Conservation (phyloP, 2,797 vertebrate genomes). For the Loris lydekkerianus region DNA sequence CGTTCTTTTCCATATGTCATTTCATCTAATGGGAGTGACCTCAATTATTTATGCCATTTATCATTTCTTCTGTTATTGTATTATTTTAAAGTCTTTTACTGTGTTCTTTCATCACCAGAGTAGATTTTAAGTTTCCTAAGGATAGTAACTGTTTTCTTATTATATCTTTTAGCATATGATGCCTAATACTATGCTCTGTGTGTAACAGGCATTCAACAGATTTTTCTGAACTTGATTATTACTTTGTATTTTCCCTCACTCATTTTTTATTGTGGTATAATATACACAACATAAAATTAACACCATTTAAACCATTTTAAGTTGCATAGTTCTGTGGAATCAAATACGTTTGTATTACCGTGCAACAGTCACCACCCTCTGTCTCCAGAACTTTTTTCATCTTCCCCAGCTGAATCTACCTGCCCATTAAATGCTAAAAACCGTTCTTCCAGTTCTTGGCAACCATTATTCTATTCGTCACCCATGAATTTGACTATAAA, state of each 20-base stretch:
- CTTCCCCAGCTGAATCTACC: not conserved
- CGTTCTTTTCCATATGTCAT: not conserved
- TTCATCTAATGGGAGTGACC: not conserved
- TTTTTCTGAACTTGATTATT: constrained; percentile 33
- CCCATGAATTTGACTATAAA: not conserved
- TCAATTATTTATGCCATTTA: not conserved
- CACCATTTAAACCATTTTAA: not conserved
- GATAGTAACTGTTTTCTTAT: not conserved
- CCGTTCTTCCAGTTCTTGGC: not conserved
- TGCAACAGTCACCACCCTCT: not conserved
- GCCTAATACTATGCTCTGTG: not conserved
- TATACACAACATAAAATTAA: not conserved
- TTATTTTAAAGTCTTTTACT: constrained; percentile 24
- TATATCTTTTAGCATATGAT: not conserved
- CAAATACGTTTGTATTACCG: not conserved
- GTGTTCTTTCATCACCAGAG: not conserved
- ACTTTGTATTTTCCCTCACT: not conserved
- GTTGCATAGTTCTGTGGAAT: not conserved
- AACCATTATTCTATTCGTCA: not conserved
- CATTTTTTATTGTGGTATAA: not conserved
- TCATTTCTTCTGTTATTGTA: not conserved
- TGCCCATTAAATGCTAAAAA: not conserved
- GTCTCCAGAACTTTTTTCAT: not conserved
- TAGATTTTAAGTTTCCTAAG: not conserved
- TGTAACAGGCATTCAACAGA: not conserved